These are phyloP conservation scores for Anthopleura xanthogrammica DNA, from an alignment of 92 coral and sea anemone species.

Conservation along the genomic window DNA sequence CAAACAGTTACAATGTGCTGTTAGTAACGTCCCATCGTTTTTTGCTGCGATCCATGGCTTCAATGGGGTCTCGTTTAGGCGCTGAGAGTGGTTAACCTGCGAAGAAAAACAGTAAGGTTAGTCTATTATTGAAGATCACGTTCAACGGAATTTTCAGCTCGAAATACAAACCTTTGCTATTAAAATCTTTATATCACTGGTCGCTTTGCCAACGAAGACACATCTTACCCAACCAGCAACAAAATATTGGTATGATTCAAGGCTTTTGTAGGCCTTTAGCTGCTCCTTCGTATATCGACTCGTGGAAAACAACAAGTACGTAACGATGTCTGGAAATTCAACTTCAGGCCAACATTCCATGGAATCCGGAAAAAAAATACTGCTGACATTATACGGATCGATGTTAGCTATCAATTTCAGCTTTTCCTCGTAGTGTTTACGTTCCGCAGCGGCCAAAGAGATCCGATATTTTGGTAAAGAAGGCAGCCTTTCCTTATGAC, in stretches of 20 bases:
- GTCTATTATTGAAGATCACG: not conserved
- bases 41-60: constrained; percentile 47
- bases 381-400: constrained; percentile 43
- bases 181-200: not conserved
- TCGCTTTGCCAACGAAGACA: constrained; percentile 52
- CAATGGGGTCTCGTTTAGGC: constrained; percentile 40
- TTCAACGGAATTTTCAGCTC: not conserved
- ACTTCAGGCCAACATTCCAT: constrained; percentile 44
- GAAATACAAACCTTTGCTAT: constrained; percentile 10
- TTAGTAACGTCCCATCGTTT: constrained; percentile 32
- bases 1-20: constrained; percentile 54
- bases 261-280: constrained; percentile 62
- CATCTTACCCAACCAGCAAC: constrained; percentile 64
- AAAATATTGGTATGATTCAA: constrained; percentile 54
- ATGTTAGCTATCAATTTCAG: constrained; percentile 39
- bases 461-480: constrained; percentile 42
- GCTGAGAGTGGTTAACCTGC: constrained; percentile 61
- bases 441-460: constrained; percentile 18
- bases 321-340: constrained; percentile 46
- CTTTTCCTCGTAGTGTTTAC: constrained; percentile 31
- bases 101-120: not conserved
- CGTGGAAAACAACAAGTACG: constrained; percentile 30
- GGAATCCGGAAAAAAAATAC: constrained; percentile 15
- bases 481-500: constrained; percentile 18
- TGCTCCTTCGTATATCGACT: constrained; percentile 57